Conservation (phyloP, 2,888 invertebrate genomes). For the Pyrochroa serraticornis region DNA sequence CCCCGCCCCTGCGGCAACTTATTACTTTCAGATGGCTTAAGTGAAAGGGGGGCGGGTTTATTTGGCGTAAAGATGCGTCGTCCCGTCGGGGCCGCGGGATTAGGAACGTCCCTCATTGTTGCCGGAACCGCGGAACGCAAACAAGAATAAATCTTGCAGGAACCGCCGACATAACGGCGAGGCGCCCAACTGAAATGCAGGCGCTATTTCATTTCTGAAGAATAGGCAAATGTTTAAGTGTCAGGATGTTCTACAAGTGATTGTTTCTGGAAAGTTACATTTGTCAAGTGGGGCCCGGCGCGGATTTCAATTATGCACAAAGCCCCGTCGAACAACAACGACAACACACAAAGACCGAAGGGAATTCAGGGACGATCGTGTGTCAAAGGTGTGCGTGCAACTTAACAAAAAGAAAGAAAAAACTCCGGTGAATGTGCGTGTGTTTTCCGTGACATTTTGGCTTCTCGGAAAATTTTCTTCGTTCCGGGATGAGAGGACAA, state of each 20-base stretch:
- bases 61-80: constrained; percentile 7
- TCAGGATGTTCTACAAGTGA: constrained; percentile 31
- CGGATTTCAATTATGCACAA: constrained; percentile 34
- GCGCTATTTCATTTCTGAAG: constrained; percentile 30
- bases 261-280: constrained; percentile 29
- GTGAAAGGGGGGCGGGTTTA: constrained; percentile 12
- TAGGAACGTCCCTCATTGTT: constrained; percentile 24
- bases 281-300: constrained; percentile 25
- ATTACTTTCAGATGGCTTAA: constrained; percentile 18
- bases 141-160: constrained; percentile 28
- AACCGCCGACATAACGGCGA: constrained; percentile 24
- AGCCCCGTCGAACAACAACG: constrained; percentile 25
- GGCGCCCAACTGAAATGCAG: constrained; percentile 27
- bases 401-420: constrained; percentile 29
- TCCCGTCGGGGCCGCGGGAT: constrained; percentile 5
- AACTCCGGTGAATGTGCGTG: neutral
- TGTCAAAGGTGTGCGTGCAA: constrained; percentile 27
- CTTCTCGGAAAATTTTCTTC: constrained; percentile 6
- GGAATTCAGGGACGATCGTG: constrained; percentile 29
- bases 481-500: neutral
- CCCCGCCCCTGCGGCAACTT: constrained; percentile 10
- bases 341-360: constrained; percentile 22
- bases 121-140: constrained; percentile 25
- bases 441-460: neutral
- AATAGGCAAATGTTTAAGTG: constrained; percentile 27